Percentiles rank a stretch among this genome's conserved stretches.
Evolutionary conservation across 2,888 invertebrate species (phyloP).

Genomic region (Blera fallax): DNA sequence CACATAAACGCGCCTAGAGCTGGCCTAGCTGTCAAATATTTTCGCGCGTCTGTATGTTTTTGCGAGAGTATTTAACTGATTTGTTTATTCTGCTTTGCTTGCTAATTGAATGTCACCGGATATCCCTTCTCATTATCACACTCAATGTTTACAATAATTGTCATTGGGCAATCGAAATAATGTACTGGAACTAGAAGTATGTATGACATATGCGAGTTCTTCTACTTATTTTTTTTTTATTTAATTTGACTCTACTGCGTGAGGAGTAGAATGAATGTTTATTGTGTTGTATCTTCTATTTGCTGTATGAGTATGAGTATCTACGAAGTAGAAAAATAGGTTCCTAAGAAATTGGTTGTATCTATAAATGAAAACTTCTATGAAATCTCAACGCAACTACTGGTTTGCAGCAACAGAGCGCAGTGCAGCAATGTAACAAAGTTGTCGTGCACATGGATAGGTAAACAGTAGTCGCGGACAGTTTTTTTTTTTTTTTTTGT

Average conservation of each 20-base stretch:
- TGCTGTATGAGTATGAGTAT: background rate
- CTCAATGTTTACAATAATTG: constrained; percentile 50
- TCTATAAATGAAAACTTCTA: background rate
- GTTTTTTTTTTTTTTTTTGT: constrained; percentile 4
- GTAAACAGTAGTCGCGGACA: constrained; percentile 37
- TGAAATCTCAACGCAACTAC: constrained; percentile 23
- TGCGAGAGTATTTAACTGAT: constrained; percentile 47
- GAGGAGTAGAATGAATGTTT: background rate
- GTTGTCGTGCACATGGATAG: constrained; percentile 44
- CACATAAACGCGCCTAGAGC: constrained; percentile 2
- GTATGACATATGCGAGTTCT: too few species aligned
- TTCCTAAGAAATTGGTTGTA: background rate
- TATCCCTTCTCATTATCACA: constrained; percentile 62
- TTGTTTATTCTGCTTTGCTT: constrained; percentile 61
- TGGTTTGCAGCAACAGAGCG: constrained; percentile 20
- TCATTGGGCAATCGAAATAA: constrained; percentile 28
- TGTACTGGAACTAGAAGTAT: constrained; percentile 20
- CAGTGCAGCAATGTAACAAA: constrained; percentile 21
- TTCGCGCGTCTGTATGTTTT: background rate
- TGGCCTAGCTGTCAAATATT: constrained; percentile 38
- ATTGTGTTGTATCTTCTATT: background rate
- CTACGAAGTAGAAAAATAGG: background rate
- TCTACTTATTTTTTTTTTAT: background rate
- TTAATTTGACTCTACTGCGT: too few species aligned
- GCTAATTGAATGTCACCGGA: constrained; percentile 71